These are phyloP conservation scores for Typhlichthys eigenmanni DNA, from an alignment of 2,797 vertebrate genomes.

Conservation along the genomic window DNA sequence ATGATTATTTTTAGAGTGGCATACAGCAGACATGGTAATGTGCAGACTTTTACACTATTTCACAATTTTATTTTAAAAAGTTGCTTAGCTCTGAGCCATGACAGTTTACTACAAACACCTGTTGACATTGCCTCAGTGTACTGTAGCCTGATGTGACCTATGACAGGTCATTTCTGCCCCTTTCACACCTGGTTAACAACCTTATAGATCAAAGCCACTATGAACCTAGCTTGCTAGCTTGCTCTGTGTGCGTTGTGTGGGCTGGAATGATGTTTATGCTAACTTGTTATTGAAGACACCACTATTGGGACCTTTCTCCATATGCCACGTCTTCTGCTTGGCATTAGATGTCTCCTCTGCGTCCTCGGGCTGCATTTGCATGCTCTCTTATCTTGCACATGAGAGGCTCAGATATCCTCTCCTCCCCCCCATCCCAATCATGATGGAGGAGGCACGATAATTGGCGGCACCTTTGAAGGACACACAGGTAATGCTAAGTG, in stretches of 20 bases:
- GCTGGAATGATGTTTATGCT: constrained; percentile 38
- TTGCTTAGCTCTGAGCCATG: constrained; percentile 27
- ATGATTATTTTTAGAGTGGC: too few species aligned
- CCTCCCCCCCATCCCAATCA: constrained; percentile 43
- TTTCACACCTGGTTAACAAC: constrained; percentile 57
- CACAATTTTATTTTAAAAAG: neutral
- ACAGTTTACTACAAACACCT: constrained; percentile 30
- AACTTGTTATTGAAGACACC: constrained; percentile 68
- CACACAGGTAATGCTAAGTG: constrained; percentile 43
- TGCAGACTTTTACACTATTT: too few species aligned
- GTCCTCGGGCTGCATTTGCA: constrained; percentile 49
- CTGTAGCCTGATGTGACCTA: constrained; percentile 58
- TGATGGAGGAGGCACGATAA: constrained; percentile 61
- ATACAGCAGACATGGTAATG: too few species aligned
- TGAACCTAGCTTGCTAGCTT: constrained; percentile 12
- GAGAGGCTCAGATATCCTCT: constrained; percentile 71
- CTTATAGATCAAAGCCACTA: constrained; percentile 66
- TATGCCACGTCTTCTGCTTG: constrained; percentile 61
- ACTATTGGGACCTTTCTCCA: constrained; percentile 65
- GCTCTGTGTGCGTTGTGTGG: constrained; percentile 19
- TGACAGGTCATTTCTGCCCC: constrained; percentile 46
- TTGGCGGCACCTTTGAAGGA: constrained; percentile 59
- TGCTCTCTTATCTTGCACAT: constrained; percentile 74
- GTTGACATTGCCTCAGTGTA: constrained; percentile 21
- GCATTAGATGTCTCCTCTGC: constrained; percentile 61